Evolutionary conservation across 2,888 invertebrate species (phyloP).

Genomic region (Tipula unca): DNA sequence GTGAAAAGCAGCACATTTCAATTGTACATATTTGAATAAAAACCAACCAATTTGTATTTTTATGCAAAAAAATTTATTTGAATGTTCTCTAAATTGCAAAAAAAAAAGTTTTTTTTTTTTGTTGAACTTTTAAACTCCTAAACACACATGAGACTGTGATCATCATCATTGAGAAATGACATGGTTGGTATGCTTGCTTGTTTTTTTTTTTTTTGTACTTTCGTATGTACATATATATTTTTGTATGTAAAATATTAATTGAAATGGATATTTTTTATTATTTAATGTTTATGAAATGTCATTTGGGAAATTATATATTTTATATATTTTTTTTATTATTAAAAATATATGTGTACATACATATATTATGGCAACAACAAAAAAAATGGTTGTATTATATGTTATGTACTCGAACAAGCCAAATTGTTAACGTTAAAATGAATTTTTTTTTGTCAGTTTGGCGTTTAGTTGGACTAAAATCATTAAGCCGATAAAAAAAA

Average conservation of each 20-base stretch:
- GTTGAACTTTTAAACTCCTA: neutral
- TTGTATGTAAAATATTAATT: neutral
- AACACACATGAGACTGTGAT: neutral
- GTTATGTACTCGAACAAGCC: neutral
- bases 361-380: neutral
- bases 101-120: neutral
- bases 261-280: neutral
- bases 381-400: neutral
- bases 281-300: slow-evolving; percentile 14
- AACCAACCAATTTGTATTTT: neutral
- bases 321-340: neutral
- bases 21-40: neutral
- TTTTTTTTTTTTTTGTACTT: slow-evolving; percentile 1
- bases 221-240: neutral
- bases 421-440: neutral
- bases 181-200: neutral
- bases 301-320: neutral
- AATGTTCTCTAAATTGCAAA: slow-evolving; percentile 1
- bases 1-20: too few relatives aligned
- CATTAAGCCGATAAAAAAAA: neutral
- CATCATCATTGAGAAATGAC: neutral
- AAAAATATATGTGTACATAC: neutral
- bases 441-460: neutral
- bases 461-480: neutral
- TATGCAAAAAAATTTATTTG: neutral